Base-by-base conservation (phyloP, 2,797 vertebrate species). In the Sternarchorhynchus goeldii region DNA sequence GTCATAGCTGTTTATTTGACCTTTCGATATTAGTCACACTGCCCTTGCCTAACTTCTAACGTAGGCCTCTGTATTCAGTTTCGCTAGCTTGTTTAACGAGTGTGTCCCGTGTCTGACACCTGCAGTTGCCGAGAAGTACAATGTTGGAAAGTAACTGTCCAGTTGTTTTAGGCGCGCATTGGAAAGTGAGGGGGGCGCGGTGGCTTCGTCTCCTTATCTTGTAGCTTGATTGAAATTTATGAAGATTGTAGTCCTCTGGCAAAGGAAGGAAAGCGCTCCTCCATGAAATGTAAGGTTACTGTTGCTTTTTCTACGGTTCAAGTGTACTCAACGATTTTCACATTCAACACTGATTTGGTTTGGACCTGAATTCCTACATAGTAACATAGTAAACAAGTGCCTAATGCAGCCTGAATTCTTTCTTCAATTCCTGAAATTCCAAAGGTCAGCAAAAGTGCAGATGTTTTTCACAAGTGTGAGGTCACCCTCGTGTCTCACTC, bases 391-490 rank as follows among this genome's bases (percentile, higher is more conserved):
- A 20, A 75, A 67, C 53, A 74, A 50, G 70, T 53, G 63, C 50
- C 60, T 69, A 66, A 53, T 56, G 32, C 66, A 14, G 50, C 39
- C 57, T 36, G 6, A 66, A 70, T 45, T 65, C 53, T 20, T 12
- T 36, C n/a, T 39, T 45, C 25, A 65, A 53, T 18, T 63, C 68
- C 69, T 29, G 21, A 68, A 55, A 76, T 62, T 70, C 72, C 7
- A 21, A 32, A 83, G 45, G 69, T 78, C 62, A 83, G 79, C 79
- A 75, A 53, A 56, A 76, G 70, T 34, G 77, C 34, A 29, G 50
- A 45, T 8, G 55, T 58, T 57, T 58, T 68, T 69, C 56, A 50
- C 71, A 72, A 72, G 31, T 25, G 8, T 68, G 55, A 59, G 18
- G 34, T 76, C 75, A 68, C 16, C 14, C 20, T 20, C 14, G 4